Evolutionary conservation across 2,888 invertebrate genomes (phyloP).

Genomic region (Endomychus coccineus): DNA sequence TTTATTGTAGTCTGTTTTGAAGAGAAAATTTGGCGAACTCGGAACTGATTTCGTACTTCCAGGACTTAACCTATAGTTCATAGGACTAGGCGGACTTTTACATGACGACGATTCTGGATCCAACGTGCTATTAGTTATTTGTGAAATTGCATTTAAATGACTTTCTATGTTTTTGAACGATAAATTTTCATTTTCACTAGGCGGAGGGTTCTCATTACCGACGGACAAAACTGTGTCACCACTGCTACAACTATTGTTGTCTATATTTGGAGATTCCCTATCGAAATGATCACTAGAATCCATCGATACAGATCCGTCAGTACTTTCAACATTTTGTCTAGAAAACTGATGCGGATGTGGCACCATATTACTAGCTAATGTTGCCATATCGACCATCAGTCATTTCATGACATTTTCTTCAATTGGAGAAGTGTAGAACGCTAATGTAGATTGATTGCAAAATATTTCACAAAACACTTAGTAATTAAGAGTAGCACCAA

Average conservation of each 20-base stretch:
- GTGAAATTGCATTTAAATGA: slow-evolving; percentile 60
- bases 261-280: slow-evolving; percentile 42
- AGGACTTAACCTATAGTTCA: slow-evolving; percentile 36
- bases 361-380: slow-evolving; percentile 31
- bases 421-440: too few relatives aligned
- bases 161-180: slow-evolving; percentile 62
- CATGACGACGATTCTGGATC: slow-evolving; percentile 31
- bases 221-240: slow-evolving; percentile 77
- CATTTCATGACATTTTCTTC: slow-evolving; percentile 13
- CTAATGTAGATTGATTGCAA: too few relatives aligned
- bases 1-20: slow-evolving; percentile 20
- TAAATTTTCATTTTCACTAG: slow-evolving; percentile 31
- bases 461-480: too few relatives aligned
- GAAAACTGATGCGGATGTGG: slow-evolving; percentile 33
- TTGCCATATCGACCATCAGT: slow-evolving; percentile 29
- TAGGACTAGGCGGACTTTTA: slow-evolving; percentile 33
- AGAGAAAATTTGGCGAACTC: slow-evolving; percentile 28
- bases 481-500: too few relatives aligned
- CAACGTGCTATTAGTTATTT: slow-evolving; percentile 50
- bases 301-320: slow-evolving; percentile 39
- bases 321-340: slow-evolving; percentile 31
- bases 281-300: slow-evolving; percentile 39
- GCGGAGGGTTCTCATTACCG: slow-evolving; percentile 61
- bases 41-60: slow-evolving; percentile 36
- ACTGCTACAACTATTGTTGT: slow-evolving; percentile 60